Evolutionary conservation across 1,140 invertebrate species (phyloP), one percentile per base, ranked within the genome.

Genomic region (Euura lappo): DNA sequence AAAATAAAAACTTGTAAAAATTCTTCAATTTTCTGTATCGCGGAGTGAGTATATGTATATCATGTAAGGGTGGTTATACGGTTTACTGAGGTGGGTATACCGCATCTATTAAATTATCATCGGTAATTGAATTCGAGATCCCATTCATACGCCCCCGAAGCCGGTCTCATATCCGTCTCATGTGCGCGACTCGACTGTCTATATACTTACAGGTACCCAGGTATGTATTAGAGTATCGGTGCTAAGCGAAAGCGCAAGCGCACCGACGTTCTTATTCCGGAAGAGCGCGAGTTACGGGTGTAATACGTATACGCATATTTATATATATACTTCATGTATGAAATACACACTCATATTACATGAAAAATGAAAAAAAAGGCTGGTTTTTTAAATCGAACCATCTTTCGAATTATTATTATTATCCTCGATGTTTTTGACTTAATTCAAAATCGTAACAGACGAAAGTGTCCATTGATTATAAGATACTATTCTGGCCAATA

Each of bases 91-190:
- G 8, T 68, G 28, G 8, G 28, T 44, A 67, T 68, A 4, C 69
- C n/a, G 42, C 45, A 70, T 70, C 44, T 47, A 70, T 70, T 70
- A 47, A 70, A 70, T 70, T 70, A 70, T 70, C 69, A 44, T 70
- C 69, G 69, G 45, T 70, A 70, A 70, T 70, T 44, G 69, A 70
- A 70, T 47, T 70, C 69, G 69, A 70, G 44, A 70, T 45, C 69
- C 45, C 45, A 45, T 13, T 45, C 69, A 70, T 70, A 13, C 69
- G 45, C 28, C 28, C 66, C 8, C 66, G 66, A 68, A 10, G 28
- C 28, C 8, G 66, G 66, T 60, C 51, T 60, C 51, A 60, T 60
- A 60, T 60, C 51, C 51, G 51, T 60, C 13, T 60, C 10, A 3
- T n/a, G 51, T 60, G 51, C 51, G 4, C 51, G 13, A 60, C 51